These are phyloP conservation scores for Lapara coniferarum DNA, from an alignment of 2,888 invertebrate species.

Conservation along the genomic window DNA sequence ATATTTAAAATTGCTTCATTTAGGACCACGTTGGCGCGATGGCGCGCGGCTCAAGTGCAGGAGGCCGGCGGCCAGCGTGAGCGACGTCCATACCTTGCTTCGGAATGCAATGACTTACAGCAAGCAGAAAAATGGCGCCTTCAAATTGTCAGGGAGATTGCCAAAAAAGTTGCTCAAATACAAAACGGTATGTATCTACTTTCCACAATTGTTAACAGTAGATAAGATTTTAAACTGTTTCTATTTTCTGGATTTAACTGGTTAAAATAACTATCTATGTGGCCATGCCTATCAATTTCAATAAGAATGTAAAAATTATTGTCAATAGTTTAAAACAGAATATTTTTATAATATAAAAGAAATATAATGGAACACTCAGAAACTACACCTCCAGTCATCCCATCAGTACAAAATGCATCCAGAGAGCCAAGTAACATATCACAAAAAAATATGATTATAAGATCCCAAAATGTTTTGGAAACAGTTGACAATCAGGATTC, in stretches of 20 bases:
- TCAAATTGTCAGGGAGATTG: constrained; percentile 98
- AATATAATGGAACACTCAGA: constrained; percentile 39
- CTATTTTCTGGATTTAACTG: constrained; percentile 2
- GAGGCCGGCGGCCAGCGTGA: constrained; percentile 94
- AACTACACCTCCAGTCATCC: constrained; percentile 23
- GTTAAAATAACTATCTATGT: constrained; percentile 45
- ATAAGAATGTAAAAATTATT: constrained; percentile 49
- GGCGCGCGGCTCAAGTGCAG: constrained; percentile 98
- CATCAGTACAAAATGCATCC: constrained; percentile 32
- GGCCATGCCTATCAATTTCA: constrained; percentile 55
- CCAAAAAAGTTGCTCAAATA: constrained; percentile 99
- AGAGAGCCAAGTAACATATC: constrained; percentile 35
- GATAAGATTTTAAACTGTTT: too few species aligned
- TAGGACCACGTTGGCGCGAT: constrained; percentile 98
- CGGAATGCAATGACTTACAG: constrained; percentile 95
- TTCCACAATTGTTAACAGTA: not conserved
- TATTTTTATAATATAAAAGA: constrained; percentile 30
- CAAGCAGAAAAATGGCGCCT: constrained; percentile 98
- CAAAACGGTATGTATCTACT: constrained; percentile 89
- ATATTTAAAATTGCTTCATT: not conserved
- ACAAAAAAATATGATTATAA: constrained; percentile 24
- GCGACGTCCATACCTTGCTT: constrained; percentile 95
- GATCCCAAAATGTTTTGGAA: constrained; percentile 7
- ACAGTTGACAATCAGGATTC: constrained; percentile 10
- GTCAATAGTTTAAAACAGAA: constrained; percentile 35